phyloP scores from a whole-genome alignment of 2,113 vertebrate genomes.

The Odontophorus gujanensis region DNA sequence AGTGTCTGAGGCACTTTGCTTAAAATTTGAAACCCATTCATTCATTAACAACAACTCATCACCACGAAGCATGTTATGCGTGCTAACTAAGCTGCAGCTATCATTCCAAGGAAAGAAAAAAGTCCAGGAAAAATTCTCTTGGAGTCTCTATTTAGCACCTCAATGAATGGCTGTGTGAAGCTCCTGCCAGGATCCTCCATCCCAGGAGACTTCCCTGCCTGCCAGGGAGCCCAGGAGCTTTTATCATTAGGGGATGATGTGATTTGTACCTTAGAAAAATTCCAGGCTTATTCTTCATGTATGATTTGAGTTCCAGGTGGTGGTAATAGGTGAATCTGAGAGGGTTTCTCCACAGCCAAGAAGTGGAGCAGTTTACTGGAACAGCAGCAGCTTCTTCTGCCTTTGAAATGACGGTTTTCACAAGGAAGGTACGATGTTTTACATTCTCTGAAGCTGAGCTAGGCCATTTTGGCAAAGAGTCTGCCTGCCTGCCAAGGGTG shows the following conservation, averaged over 20 bases:
- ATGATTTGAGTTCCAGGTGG: constrained; percentile 21
- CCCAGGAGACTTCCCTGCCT: neutral
- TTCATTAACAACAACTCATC: neutral
- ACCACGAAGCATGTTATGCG: neutral
- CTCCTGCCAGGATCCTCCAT: neutral
- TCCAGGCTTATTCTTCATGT: neutral
- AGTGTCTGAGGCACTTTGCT: neutral
- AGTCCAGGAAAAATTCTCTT: neutral
- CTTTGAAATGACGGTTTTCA: constrained; percentile 31
- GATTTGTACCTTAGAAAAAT: constrained; percentile 21
- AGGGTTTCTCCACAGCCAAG: constrained; percentile 38
- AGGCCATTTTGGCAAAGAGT: constrained; percentile 46
- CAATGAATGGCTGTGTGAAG: neutral
- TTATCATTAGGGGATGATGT: neutral
- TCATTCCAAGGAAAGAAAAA: neutral
- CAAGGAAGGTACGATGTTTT: constrained; percentile 28
- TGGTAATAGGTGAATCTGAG: constrained; percentile 40
- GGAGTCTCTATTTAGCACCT: neutral
- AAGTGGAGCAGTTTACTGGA: constrained; percentile 46
- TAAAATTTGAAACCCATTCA: neutral
- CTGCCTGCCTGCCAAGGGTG: constrained; percentile 52
- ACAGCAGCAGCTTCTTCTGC: constrained; percentile 25
- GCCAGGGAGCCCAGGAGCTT: neutral
- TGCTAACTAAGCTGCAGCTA: constrained; percentile 3
- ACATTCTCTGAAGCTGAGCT: constrained; percentile 11